A percentile compares a stretch with the other conserved stretches of the same genome.
These are phyloP conservation scores for Amblyopsis rosae DNA, from an alignment of 2,113 vertebrate genomes.

Conservation along the genomic window DNA sequence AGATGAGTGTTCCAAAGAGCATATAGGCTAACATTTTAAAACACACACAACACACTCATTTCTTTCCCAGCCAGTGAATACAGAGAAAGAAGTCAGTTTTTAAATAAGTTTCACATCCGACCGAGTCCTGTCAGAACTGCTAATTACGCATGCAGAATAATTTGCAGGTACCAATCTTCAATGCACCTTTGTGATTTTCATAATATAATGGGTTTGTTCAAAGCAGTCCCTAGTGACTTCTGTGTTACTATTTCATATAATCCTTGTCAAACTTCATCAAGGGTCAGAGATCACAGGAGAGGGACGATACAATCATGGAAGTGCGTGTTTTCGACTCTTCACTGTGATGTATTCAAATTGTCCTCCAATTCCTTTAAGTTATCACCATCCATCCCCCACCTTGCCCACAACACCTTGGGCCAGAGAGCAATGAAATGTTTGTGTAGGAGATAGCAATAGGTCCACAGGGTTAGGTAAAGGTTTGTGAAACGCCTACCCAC, in stretches of 20 bases:
- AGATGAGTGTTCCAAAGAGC: conserved; percentile 20
- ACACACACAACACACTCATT: not conserved
- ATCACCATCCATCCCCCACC: not conserved
- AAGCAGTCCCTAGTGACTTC: conserved; percentile 2
- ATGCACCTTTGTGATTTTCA: too few species aligned
- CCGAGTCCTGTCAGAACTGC: not conserved
- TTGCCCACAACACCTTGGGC: not conserved
- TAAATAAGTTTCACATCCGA: not conserved
- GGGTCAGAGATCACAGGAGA: not conserved
- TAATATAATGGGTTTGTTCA: conserved; percentile 5
- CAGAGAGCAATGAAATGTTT: conserved; percentile 23
- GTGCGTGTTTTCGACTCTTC: not conserved
- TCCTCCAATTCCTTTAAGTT: not conserved
- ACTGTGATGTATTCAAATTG: not conserved
- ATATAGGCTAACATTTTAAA: conserved; percentile 7
- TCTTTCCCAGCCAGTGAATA: not conserved
- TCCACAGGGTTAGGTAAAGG: conserved; percentile 49
- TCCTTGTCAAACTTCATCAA: not conserved
- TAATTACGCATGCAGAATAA: not conserved
- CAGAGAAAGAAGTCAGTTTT: not conserved
- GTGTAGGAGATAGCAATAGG: conserved; percentile 53
- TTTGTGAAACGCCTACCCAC: conserved; percentile 61
- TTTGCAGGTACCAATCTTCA: too few species aligned
- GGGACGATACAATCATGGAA: not conserved
- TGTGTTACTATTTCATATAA: not conserved